phyloP scores from a whole-genome alignment of 2,797 vertebrate species.

The Tragopan temminckii region DNA sequence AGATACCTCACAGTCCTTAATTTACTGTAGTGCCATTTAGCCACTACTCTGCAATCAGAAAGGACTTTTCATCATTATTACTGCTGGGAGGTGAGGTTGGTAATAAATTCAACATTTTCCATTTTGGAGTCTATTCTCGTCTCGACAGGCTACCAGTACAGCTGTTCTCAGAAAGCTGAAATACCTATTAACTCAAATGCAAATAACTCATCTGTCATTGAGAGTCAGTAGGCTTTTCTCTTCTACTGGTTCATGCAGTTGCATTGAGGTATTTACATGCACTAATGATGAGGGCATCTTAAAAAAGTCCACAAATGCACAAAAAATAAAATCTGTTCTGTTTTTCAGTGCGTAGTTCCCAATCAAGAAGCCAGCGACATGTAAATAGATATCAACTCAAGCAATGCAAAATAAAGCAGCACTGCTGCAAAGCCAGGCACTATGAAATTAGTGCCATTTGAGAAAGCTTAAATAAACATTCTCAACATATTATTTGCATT shows the following conservation, averaged over 20 bases:
- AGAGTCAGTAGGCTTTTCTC: not conserved
- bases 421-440: not conserved
- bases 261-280: not conserved
- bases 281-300: not conserved
- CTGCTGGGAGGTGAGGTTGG: not conserved
- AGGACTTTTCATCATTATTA: not conserved
- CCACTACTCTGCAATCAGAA: slow-evolving; percentile 43
- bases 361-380: not conserved
- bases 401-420: not conserved
- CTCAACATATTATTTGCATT: not conserved
- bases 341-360: too few relatives aligned
- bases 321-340: not conserved
- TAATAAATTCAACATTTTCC: not conserved
- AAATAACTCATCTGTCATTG: not conserved
- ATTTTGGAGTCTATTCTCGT: not conserved
- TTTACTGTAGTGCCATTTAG: slow-evolving; percentile 59
- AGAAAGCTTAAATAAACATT: not conserved
- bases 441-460: not conserved
- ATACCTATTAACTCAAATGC: not conserved
- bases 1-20: slow-evolving; percentile 64
- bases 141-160: not conserved
- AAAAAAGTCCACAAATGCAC: not conserved
- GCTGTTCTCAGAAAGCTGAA: slow-evolving; percentile 4
- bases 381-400: not conserved
- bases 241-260: not conserved